A percentile compares a stretch with the other conserved stretches of the same genome.
phyloP scores from a whole-genome alignment of 2,888 invertebrate genomes.

The Eubasilissa splendida region DNA sequence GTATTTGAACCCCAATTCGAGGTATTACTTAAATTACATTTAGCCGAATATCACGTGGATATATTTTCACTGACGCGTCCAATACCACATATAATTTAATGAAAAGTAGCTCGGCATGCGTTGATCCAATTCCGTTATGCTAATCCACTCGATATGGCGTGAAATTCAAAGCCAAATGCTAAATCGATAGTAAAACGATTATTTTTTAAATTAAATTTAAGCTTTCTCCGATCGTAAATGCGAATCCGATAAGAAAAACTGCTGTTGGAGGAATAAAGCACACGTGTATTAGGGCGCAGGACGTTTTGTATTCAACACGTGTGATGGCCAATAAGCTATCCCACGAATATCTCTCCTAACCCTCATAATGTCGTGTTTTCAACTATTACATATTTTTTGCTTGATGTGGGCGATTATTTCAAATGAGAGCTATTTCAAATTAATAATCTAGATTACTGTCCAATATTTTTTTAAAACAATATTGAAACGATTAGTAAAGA shows the following conservation, averaged over 20 bases:
- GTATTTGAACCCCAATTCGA: too few relatives aligned
- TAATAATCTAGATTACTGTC: too few relatives aligned
- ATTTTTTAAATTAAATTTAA: slow-evolving; percentile 32
- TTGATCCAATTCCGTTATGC: slow-evolving; percentile 23
- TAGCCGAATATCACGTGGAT: background rate
- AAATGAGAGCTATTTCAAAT: too few relatives aligned
- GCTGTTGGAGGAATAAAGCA: slow-evolving; percentile 11
- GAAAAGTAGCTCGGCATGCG: slow-evolving; percentile 1
- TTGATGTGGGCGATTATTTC: too few relatives aligned
- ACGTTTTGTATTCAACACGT: slow-evolving; percentile 22
- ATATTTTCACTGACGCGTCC: background rate
- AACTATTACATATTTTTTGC: too few relatives aligned
- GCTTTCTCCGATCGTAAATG: background rate
- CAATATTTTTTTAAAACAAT: too few relatives aligned
- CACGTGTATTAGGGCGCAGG: slow-evolving; percentile 1
- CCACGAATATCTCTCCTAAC: too few relatives aligned
- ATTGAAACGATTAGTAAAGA: too few relatives aligned
- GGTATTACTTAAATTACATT: background rate
- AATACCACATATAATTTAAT: slow-evolving; percentile 21
- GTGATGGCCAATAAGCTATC: slow-evolving; percentile 2
- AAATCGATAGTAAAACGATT: slow-evolving; percentile 33
- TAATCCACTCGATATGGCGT: slow-evolving; percentile 1
- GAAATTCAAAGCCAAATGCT: slow-evolving; percentile 6
- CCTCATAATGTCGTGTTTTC: too few relatives aligned
- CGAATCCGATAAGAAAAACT: slow-evolving; percentile 21